Evolutionary conservation across 2,113 vertebrate genomes (phyloP).

Genomic region (Grallaria varia): DNA sequence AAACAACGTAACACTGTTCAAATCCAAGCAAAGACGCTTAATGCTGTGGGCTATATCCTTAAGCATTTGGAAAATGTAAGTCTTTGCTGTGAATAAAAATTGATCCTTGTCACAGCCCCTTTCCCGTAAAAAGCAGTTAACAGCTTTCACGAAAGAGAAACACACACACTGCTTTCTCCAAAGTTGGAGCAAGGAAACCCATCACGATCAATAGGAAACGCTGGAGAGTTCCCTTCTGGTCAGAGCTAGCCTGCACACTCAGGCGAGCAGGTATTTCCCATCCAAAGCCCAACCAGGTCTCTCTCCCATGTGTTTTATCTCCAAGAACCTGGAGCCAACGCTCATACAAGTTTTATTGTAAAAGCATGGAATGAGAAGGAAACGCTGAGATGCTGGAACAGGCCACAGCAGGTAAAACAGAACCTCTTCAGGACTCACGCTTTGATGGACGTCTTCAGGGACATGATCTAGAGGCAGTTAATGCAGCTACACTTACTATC

Average conservation of each 20-base stretch:
- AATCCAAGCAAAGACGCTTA: slow-evolving; percentile 50
- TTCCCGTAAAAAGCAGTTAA: not conserved
- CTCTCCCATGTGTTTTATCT: not conserved
- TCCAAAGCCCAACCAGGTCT: not conserved
- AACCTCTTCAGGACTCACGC: slow-evolving; percentile 9
- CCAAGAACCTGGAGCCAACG: not conserved
- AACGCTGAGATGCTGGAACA: not conserved
- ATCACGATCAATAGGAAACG: not conserved
- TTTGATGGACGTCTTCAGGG: slow-evolving; percentile 55
- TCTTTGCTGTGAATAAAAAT: slow-evolving; percentile 24
- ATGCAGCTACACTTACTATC: not conserved
- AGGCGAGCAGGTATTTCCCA: not conserved
- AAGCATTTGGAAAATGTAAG: slow-evolving; percentile 52
- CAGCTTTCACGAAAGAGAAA: not conserved
- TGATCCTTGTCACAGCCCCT: slow-evolving; percentile 40
- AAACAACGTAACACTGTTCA: slow-evolving; percentile 48
- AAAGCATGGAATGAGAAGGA: not conserved
- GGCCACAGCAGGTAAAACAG: slow-evolving; percentile 60
- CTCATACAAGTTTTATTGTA: not conserved
- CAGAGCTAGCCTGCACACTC: not conserved
- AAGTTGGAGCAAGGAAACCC: slow-evolving; percentile 13
- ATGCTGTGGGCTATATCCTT: slow-evolving; percentile 47
- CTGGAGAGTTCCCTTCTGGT: not conserved
- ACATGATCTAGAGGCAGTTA: slow-evolving; percentile 28
- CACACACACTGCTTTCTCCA: not conserved